Percentiles rank a stretch among this genome's conserved stretches.
Evolutionary conservation across 2,888 invertebrate genomes (phyloP).

Genomic region (Monoplex corrugatus): DNA sequence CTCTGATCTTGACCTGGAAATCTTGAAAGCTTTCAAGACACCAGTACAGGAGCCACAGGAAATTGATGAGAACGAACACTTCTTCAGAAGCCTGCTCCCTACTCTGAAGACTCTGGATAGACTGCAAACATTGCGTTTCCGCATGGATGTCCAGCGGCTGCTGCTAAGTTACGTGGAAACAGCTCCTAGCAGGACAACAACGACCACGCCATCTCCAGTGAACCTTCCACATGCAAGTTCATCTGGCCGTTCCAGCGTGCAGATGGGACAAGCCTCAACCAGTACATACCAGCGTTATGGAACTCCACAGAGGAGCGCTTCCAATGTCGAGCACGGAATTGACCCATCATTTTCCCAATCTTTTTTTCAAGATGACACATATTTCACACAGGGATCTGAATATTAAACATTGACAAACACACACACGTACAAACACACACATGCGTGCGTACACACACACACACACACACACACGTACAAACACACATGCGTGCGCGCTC

Average conservation of each 20-base stretch:
- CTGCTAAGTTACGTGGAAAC: constrained; percentile 36
- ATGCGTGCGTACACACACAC: neutral
- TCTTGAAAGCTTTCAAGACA: constrained; percentile 22
- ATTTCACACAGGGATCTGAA: constrained; percentile 37
- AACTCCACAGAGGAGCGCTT: constrained; percentile 35
- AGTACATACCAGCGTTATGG: constrained; percentile 26
- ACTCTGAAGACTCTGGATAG: constrained; percentile 20
- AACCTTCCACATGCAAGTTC: constrained; percentile 41
- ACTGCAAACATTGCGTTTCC: constrained; percentile 27
- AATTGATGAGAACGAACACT: constrained; percentile 35
- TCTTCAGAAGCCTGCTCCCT: constrained; percentile 36
- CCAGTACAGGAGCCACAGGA: constrained; percentile 21
- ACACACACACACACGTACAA: neutral
- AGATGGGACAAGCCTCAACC: no score
- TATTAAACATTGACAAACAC: constrained; percentile 21
- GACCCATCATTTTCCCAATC: constrained; percentile 37
- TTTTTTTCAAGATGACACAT: constrained; percentile 30
- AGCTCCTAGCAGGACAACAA: constrained; percentile 33
- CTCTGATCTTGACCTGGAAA: constrained; percentile 14
- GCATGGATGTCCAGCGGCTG: constrained; percentile 31
- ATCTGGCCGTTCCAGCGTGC: constrained; percentile 39
- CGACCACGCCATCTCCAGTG: constrained; percentile 39
- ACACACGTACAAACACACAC: constrained; percentile 12
- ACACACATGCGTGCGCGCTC: neutral
- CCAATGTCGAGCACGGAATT: constrained; percentile 30